A percentile compares a stretch with the other conserved stretches of the same genome.
phyloP scores from a whole-genome alignment of 2,888 invertebrate species.

The Himalopsyche kuldschensis region DNA sequence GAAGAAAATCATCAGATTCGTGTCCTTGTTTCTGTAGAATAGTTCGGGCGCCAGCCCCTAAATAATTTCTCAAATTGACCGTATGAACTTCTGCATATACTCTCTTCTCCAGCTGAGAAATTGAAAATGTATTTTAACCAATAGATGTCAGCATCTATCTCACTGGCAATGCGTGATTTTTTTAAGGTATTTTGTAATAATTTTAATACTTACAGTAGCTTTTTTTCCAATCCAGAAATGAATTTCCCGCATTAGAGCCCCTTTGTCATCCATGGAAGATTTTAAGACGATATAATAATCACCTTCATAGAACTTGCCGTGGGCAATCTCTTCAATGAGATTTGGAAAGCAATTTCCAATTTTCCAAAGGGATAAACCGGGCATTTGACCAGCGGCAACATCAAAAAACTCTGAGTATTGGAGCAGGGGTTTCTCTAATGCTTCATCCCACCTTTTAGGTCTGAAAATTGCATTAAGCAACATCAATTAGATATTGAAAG shows the following conservation, averaged over 20 bases:
- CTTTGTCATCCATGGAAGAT: constrained; percentile 80
- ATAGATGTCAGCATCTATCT: no score
- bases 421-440: constrained; percentile 89
- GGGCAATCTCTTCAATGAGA: constrained; percentile 87
- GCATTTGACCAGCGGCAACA: constrained; percentile 89
- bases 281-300: constrained; percentile 98
- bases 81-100: constrained; percentile 98
- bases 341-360: constrained; percentile 99
- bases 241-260: constrained; percentile 90
- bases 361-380: constrained; percentile 96
- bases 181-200: no score
- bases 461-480: constrained; percentile 51
- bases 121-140: no score
- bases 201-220: constrained; percentile 69
- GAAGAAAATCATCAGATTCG: constrained; percentile 94
- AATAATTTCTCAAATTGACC: constrained; percentile 92
- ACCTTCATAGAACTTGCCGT: constrained; percentile 98
- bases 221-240: constrained; percentile 99
- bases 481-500: background rate
- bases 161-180: no score
- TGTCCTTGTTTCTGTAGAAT: constrained; percentile 96
- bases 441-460: constrained; percentile 96
- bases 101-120: constrained; percentile 80
- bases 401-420: constrained; percentile 98
- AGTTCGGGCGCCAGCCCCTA: constrained; percentile 92